Evolutionary conservation across 2,113 vertebrate species (phyloP).

Genomic region (Mystacornis crossleyi): DNA sequence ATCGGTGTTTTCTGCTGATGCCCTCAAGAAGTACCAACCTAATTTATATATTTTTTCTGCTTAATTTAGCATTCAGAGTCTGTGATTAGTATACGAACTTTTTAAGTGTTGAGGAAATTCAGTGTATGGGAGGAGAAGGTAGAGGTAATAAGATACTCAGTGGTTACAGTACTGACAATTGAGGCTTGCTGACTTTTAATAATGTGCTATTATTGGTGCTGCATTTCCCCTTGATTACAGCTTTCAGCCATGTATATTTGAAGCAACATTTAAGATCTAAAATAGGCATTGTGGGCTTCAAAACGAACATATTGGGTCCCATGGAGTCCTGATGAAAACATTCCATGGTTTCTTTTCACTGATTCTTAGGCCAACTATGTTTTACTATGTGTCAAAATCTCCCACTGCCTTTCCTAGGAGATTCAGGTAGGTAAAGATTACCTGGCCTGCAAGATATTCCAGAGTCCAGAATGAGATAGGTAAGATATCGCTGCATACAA

Average conservation of each 20-base stretch:
- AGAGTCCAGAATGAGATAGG: not conserved
- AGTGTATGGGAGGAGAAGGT: conserved; percentile 14
- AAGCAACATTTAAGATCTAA: conserved; percentile 23
- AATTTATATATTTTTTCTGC: conserved; percentile 38
- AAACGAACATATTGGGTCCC: not conserved
- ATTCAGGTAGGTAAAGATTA: not conserved
- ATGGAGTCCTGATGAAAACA: not conserved
- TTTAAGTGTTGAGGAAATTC: conserved; percentile 46
- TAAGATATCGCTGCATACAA: not conserved
- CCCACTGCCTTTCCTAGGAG: not conserved
- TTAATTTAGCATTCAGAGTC: conserved; percentile 56
- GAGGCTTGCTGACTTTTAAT: conserved; percentile 70
- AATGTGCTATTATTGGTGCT: conserved; percentile 70
- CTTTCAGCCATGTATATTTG: conserved; percentile 14
- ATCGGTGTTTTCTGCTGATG: conserved; percentile 67
- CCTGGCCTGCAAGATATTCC: not conserved
- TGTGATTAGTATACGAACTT: conserved; percentile 56
- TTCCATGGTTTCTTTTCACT: not conserved
- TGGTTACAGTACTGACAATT: conserved; percentile 56
- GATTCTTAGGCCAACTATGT: not conserved
- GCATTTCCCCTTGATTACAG: conserved; percentile 60
- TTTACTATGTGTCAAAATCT: not conserved
- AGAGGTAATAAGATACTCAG: conserved; percentile 49
- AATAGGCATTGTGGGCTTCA: not conserved
- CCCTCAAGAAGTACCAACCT: conserved; percentile 44